These are phyloP conservation scores for Hypolimnas misippus DNA, from an alignment of 2,888 invertebrate species.

Conservation along the genomic window DNA sequence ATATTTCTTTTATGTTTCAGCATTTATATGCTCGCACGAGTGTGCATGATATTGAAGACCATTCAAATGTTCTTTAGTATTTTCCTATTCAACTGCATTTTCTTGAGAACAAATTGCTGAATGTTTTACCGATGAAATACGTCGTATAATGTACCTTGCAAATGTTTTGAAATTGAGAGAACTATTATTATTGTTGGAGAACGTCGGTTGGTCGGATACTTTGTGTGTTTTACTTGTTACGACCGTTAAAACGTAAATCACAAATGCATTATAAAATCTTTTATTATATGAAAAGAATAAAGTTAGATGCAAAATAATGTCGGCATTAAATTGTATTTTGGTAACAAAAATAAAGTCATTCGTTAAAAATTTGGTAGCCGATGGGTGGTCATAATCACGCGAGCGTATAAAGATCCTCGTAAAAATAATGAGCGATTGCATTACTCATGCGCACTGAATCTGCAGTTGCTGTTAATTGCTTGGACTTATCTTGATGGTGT, in stretches of 20 bases:
- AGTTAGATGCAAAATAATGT: slow-evolving; percentile 16
- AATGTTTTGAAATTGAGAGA: slow-evolving; percentile 30
- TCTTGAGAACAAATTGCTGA: slow-evolving; percentile 30
- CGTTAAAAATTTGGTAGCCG: slow-evolving; percentile 22
- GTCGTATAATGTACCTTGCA: slow-evolving; percentile 25
- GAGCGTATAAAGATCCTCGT: slow-evolving; percentile 34
- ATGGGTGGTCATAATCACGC: slow-evolving; percentile 18
- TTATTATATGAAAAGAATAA: slow-evolving; percentile 9
- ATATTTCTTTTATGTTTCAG: slow-evolving; percentile 64
- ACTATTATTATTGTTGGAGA: slow-evolving; percentile 23
- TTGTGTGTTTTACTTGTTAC: slow-evolving; percentile 18
- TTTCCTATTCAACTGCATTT: slow-evolving; percentile 33
- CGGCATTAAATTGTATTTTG: slow-evolving; percentile 9
- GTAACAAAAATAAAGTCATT: slow-evolving; percentile 9
- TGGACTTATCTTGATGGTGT: slow-evolving; percentile 55
- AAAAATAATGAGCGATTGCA: slow-evolving; percentile 43
- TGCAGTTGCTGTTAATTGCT: slow-evolving; percentile 53
- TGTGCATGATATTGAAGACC: slow-evolving; percentile 58
- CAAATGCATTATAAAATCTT: neutral
- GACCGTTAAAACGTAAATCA: slow-evolving; percentile 19
- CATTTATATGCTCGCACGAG: slow-evolving; percentile 47
- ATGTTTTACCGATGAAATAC: slow-evolving; percentile 31
- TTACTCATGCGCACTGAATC: slow-evolving; percentile 45
- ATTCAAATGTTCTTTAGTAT: slow-evolving; percentile 51
- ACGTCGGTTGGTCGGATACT: slow-evolving; percentile 12